These are phyloP conservation scores for Drosophila arawakana DNA, from an alignment of 1,140 invertebrate species.

Conservation along the genomic window DNA sequence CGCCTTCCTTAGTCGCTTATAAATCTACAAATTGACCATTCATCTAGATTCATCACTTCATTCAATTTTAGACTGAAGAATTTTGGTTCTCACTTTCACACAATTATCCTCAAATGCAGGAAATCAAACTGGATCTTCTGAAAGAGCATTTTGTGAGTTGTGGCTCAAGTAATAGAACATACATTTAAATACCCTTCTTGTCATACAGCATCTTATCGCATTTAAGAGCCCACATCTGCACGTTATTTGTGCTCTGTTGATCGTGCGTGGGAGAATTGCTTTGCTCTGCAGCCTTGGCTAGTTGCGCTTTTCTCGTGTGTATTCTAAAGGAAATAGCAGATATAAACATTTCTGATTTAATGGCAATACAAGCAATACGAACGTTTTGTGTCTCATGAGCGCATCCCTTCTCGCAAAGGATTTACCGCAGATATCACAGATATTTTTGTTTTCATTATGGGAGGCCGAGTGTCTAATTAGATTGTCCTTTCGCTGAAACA, in stretches of 20 bases:
- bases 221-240: background rate
- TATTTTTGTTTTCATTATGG: slow-evolving; percentile 22
- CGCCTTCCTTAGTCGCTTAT: background rate
- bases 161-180: background rate
- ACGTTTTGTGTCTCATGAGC: slow-evolving; percentile 30
- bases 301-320: background rate
- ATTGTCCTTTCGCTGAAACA: slow-evolving; percentile 51
- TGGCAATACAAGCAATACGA: background rate
- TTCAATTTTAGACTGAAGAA: background rate
- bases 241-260: background rate
- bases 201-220: background rate
- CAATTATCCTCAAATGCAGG: background rate
- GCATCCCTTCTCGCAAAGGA: slow-evolving; percentile 44
- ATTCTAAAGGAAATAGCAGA: background rate
- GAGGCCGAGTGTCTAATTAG: slow-evolving; percentile 24
- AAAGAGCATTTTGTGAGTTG: background rate
- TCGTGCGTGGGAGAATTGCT: background rate
- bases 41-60: background rate
- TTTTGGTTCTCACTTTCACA: background rate
- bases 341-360: background rate
- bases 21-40: background rate
- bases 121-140: background rate
- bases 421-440: slow-evolving; percentile 40
- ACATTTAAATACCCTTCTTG: background rate
- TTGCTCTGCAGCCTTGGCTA: background rate